Conservation (phyloP, 2,797 vertebrate genomes). For the Cyprinodon diabolis region DNA sequence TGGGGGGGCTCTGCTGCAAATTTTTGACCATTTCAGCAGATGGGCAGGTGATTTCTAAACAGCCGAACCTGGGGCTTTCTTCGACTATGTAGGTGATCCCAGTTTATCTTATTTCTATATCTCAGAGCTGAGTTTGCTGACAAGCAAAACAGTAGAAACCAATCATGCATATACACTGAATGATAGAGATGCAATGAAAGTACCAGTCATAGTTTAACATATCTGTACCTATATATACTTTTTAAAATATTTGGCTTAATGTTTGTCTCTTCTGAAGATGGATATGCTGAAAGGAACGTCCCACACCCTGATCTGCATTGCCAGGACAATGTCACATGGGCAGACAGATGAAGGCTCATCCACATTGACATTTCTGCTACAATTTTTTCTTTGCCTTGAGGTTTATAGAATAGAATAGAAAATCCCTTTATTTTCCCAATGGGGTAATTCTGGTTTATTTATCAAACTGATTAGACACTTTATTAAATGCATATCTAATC, state of each 20-base stretch:
- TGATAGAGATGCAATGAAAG: background rate
- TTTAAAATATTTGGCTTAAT: background rate
- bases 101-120: background rate
- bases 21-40: constrained; percentile 50
- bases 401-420: too few species aligned
- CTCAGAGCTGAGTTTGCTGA: background rate
- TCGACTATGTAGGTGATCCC: constrained; percentile 35
- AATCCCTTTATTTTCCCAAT: too few species aligned
- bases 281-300: constrained; percentile 8
- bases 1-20: constrained; percentile 32
- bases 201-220: background rate
- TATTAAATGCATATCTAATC: background rate
- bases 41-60: constrained; percentile 23
- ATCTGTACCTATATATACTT: background rate
- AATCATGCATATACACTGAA: background rate
- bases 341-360: constrained; percentile 13
- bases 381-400: background rate
- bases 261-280: background rate
- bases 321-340: constrained; percentile 24
- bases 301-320: constrained; percentile 49
- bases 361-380: constrained; percentile 2
- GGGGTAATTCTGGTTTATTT: background rate
- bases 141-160: background rate
- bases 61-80: constrained; percentile 13
- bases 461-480: background rate